A percentile compares a stretch with the other conserved stretches of the same genome.
These are phyloP conservation scores for Hoplostethus atlanticus DNA, from an alignment of 2,797 vertebrate genomes.

Conservation along the genomic window DNA sequence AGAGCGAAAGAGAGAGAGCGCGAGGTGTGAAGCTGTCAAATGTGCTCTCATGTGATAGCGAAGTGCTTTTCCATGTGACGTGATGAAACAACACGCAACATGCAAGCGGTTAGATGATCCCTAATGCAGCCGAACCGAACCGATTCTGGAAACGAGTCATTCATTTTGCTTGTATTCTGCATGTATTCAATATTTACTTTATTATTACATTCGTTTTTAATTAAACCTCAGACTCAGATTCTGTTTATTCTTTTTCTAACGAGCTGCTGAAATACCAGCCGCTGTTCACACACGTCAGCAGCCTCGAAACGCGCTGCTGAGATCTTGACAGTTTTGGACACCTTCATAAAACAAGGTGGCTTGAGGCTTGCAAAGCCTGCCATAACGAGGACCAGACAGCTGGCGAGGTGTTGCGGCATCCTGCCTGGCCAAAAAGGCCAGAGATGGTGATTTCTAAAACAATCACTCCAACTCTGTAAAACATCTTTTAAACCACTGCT, in stretches of 20 bases:
- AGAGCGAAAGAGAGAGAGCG: background rate
- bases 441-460: constrained; percentile 33
- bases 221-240: constrained; percentile 3
- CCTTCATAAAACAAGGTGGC: constrained; percentile 65
- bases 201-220: background rate
- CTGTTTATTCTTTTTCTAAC: background rate
- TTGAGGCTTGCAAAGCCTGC: constrained; percentile 50
- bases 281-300: constrained; percentile 42
- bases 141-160: background rate
- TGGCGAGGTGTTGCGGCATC: constrained; percentile 60
- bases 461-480: constrained; percentile 18
- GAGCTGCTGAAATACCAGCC: constrained; percentile 35
- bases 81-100: too few relatives aligned
- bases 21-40: background rate
- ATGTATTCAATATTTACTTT: background rate
- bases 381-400: constrained; percentile 65
- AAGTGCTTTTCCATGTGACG: too few relatives aligned
- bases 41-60: too few relatives aligned
- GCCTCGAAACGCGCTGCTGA: constrained; percentile 26
- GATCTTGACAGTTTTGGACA: constrained; percentile 63
- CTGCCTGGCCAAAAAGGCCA: constrained; percentile 60
- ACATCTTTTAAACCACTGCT: constrained; percentile 39
- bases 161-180: background rate
- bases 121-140: background rate
- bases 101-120: too few relatives aligned